Conservation (phyloP, 2,888 invertebrate species). For the Lasioglossum villosulum region DNA sequence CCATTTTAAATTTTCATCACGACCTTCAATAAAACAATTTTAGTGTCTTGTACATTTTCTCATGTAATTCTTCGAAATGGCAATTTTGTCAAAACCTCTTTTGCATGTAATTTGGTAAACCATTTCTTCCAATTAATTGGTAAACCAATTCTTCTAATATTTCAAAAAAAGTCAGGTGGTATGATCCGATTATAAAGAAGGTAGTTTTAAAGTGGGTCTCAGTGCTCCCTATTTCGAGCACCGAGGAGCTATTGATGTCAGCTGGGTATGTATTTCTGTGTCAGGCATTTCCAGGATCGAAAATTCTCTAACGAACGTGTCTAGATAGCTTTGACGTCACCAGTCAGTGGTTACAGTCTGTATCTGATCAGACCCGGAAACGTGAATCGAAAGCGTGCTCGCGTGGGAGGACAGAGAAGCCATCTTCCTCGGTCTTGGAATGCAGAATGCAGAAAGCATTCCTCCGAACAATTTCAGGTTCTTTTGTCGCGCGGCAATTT, state of each 20-base stretch:
- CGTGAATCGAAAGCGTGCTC: not conserved
- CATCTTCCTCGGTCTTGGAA: not conserved
- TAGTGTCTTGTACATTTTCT: too few species aligned
- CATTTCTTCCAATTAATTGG: too few species aligned
- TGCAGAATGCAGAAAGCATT: not conserved
- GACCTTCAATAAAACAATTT: too few species aligned
- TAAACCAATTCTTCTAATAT: too few species aligned
- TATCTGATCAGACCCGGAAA: not conserved
- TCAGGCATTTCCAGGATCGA: not conserved
- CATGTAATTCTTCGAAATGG: too few species aligned
- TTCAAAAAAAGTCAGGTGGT: too few species aligned
- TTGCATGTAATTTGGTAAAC: too few species aligned
- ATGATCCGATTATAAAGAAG: too few species aligned
- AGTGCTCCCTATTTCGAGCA: not conserved
- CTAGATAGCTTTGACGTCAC: slow-evolving; percentile 1
- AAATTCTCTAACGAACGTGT: not conserved
- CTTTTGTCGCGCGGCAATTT: slow-evolving; percentile 8
- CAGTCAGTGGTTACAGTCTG: slow-evolving; percentile 3
- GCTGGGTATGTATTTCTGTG: not conserved
- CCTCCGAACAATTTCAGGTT: not conserved
- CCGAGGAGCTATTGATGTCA: not conserved
- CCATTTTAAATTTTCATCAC: too few species aligned
- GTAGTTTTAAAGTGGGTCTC: not conserved
- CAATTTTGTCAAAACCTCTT: too few species aligned
- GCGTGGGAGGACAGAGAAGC: not conserved